Evolutionary conservation across 2,888 invertebrate genomes (phyloP).

Genomic region (Eupithecia dodoneata): DNA sequence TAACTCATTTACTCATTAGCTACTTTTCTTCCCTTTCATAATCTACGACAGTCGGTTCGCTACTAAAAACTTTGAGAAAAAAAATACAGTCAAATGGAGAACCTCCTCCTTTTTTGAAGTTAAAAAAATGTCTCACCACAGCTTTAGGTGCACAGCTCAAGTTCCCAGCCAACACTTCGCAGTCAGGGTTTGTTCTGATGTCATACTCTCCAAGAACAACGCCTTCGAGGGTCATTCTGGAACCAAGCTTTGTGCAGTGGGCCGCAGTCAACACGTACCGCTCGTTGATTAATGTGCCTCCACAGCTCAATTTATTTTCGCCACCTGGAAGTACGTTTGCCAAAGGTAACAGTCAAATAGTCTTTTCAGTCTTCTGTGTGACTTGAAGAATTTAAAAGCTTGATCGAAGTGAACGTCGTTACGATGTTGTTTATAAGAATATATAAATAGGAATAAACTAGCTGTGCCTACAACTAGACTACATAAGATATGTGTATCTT

Average conservation of each 20-base stretch:
- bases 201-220: slow-evolving; percentile 87
- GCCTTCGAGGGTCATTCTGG: slow-evolving; percentile 65
- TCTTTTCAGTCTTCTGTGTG: neutral
- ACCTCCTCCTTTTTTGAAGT: no score
- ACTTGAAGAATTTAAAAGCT: neutral
- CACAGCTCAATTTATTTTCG: slow-evolving; percentile 70
- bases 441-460: no score
- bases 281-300: slow-evolving; percentile 82
- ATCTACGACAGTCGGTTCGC: no score
- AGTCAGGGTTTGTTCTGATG: slow-evolving; percentile 68
- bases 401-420: neutral
- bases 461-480: no score
- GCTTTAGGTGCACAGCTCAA: slow-evolving; percentile 60
- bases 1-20: neutral
- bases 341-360: neutral
- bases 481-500: no score
- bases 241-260: slow-evolving; percentile 83
- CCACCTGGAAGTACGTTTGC: slow-evolving; percentile 48
- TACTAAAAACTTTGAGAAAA: no score
- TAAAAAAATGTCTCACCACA: slow-evolving; percentile 6
- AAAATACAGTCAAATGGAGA: no score
- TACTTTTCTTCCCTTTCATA: no score
- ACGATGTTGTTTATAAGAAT: neutral
- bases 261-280: slow-evolving; percentile 85
- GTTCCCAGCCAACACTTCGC: slow-evolving; percentile 68